Base-by-base conservation (phyloP, 2,888 invertebrate species). In the Piscicola geometra region DNA sequence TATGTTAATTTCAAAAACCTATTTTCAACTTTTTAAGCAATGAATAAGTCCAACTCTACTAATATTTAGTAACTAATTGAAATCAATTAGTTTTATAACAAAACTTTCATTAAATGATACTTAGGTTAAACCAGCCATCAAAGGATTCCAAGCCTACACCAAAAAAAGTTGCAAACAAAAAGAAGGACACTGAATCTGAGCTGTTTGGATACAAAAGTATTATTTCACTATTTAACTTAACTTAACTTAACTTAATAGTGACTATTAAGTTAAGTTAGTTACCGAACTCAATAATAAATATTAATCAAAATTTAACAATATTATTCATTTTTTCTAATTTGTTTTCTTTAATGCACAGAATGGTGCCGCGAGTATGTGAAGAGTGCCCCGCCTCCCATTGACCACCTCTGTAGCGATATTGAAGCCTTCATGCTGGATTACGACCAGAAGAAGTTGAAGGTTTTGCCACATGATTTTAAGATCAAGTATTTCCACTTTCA, bases 181-280 rank as follows among this genome's bases (percentile, higher is more conserved):
- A 56, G 5, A 56, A 5, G 60, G 25, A 18, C 3, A 18, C 60
- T 18, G 60, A 56, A 15, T 5, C 9, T 5, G 60, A 56, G 5
- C 60, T 56, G 3, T 56, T 56, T 56, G 60, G 60, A 56, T 56
- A 56, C n/a, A 56, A 56, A 56, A 56, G 60, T 56, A 25, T 5
- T 15, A 15, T 15, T 47, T 47, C 21, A 15, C 12, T 47, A 47
- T 47, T 47, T 9, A 9, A 47, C 21, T 21, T 47, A 9, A 47
- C 21, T 47, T 47, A n/a, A n/a, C n/a, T n/a, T n/a, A n/a, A n/a
- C n/a, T n/a, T n/a, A n/a, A n/a, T n/a, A n/a, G n/a, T n/a, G n/a
- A n/a, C n/a, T n/a, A n/a, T n/a, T n/a, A n/a, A n/a, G n/a, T n/a
- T n/a, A n/a, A n/a, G n/a, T n/a, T n/a, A n/a, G n/a, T n/a, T n/a